Conservation (phyloP, 2,797 vertebrate species). For the Carcharodon carcharias region DNA sequence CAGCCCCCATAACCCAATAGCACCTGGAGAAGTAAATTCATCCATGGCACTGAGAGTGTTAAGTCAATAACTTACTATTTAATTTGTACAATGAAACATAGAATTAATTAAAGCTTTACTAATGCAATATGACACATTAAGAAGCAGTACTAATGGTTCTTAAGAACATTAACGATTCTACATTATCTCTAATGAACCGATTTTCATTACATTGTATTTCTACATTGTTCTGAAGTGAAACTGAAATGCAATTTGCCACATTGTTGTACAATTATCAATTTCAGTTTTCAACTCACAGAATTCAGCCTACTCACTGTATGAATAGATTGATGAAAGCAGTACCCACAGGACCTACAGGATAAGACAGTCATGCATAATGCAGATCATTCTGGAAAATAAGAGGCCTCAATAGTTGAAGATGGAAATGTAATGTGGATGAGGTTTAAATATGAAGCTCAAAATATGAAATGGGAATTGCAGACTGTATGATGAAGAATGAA, state of each 20-base stretch:
- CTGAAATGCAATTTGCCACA: conserved; percentile 17
- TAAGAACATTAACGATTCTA: conserved; percentile 9
- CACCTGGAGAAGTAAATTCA: background rate
- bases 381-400: background rate
- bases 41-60: background rate
- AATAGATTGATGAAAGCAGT: background rate
- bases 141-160: conserved; percentile 26
- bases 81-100: background rate
- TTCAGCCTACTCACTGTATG: background rate
- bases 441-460: background rate
- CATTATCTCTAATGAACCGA: conserved; percentile 26
- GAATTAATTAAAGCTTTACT: conserved; percentile 18
- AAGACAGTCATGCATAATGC: background rate
- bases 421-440: background rate
- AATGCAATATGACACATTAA: conserved; percentile 32
- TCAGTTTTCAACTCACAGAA: background rate
- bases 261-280: conserved; percentile 23
- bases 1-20: background rate
- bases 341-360: background rate
- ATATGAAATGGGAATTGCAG: background rate
- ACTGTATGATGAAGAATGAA: background rate
- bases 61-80: conserved; percentile 1
- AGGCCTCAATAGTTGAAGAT: background rate
- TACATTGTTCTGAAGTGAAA: conserved; percentile 3
- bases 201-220: conserved; percentile 20